Evolutionary conservation across 2,888 invertebrate species (phyloP), one percentile per base, ranked within the genome.

Genomic region (Chamaedrilus cognettii): DNA sequence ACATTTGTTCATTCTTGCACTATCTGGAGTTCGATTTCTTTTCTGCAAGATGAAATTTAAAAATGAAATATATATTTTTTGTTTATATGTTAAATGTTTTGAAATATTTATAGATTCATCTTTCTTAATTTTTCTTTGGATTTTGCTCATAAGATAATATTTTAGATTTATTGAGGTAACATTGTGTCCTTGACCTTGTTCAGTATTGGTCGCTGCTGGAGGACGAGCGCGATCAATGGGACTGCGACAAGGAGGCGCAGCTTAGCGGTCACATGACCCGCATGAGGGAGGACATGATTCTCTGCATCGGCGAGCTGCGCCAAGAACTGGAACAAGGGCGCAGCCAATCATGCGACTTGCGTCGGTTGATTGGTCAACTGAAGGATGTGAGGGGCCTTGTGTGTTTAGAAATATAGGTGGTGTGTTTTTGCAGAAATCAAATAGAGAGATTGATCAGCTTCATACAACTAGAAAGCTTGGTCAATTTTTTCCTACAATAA

Each of bases 141-240:
- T 15, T 11, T 42, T 15, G 19, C 19, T 42, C 42, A 15, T 42
- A n/a, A n/a, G n/a, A n/a, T n/a, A n/a, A n/a, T n/a, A n/a, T n/a
- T n/a, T n/a, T n/a, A n/a, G n/a, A n/a, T n/a, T n/a, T n/a, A n/a
- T n/a, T 42, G 42, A 7, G 7, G 42, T 7, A 42, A 42, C 11
- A 19, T 42, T 42, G 42, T 42, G 42, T 42, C 11, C 19, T 42
- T 11, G 7, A 52, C 26, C 11, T 52, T 23, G 26, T 52, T 42
- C 42, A 52, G 55, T 52, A 52, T 52, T 52, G 55, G 55, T 7
- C 55, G 7, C 11, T 52, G 19, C 55, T 52, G 23, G 55, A 52
- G 26, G 55, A 52, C 7, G 55, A 52, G 28, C 19, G 28, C 19
- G 55, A 52, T 26, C 55, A 26, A 52, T 52, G 55, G 55, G 55